Base-by-base conservation (phyloP, 2,113 vertebrate genomes). In the Australoheros scitulus region DNA sequence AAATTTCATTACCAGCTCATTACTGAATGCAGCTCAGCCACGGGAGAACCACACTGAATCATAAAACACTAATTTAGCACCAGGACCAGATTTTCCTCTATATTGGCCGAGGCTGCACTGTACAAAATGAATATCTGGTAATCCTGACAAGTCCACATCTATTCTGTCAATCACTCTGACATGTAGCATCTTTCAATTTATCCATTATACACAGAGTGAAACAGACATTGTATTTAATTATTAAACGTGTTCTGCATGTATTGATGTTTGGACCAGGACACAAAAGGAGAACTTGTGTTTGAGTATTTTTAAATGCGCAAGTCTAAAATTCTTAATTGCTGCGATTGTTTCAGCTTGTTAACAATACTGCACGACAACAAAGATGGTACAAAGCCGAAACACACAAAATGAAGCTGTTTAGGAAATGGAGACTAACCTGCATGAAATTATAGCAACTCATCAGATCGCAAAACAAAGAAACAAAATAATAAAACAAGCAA, bases 1-100 rank as follows among this genome's bases (percentile, higher is more conserved):
- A 94, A 96, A 93, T 95, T 89, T 94, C 94, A 96, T 96, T 97
- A 96, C 88, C 92, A 93, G 61, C 95, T 95, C 93, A 97, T 97
- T 96, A 97, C 91, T 92, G 92, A 83, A 86, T 85, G n/a, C 75
- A 93, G 89, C 93, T 56, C 70, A 83, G 88, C 87, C 88, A 88
- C 79, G 85, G 77, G 90, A 91, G 94, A 88, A 86, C 89, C 32
- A 92, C 89, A 63, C 85, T 88, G 95, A 95, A 96, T 96, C 91
- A 92, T 89, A 96, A 96, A 93, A 89, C 88, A 43, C 87, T 93
- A 91, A 95, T 96, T 96, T 95, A 93, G 89, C 91, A 76, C 22
- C 89, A 87, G 83, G 81, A 87, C 77, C 82, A 92, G 84, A 93
- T 94, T 91, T 92, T 83, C 77, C 72, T 43, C 77, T 56, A 84